Evolutionary conservation across 2,113 vertebrate genomes (phyloP).

Genomic region (Manacus vitellinus): DNA sequence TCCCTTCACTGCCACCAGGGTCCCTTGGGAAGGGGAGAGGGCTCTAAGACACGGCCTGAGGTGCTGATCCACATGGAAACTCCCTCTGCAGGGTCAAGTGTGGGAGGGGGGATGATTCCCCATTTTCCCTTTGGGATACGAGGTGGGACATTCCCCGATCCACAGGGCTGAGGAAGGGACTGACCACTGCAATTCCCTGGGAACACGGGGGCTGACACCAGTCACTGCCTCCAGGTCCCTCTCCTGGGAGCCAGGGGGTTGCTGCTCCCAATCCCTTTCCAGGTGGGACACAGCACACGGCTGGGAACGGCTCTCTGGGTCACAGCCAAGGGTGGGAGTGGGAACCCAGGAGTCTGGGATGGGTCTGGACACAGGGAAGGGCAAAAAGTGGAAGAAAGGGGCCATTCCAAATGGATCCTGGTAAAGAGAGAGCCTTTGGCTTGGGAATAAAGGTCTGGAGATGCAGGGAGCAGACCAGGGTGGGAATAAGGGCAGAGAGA

Average conservation of each 20-base stretch:
- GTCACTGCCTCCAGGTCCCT: background rate
- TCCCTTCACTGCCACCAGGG: rapidly evolving
- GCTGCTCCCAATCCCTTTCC: background rate
- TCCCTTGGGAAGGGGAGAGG: background rate
- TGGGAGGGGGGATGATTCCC: rapidly evolving
- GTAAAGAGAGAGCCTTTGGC: rapidly evolving
- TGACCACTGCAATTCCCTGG: rapidly evolving
- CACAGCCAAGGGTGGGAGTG: rapidly evolving
- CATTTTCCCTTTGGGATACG: background rate
- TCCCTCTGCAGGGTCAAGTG: background rate
- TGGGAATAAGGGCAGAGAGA: background rate
- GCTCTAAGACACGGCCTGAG: rapidly evolving
- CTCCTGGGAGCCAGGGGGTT: rapidly evolving
- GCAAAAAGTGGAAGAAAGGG: rapidly evolving
- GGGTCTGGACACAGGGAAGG: background rate
- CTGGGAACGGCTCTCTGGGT: background rate
- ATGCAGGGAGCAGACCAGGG: rapidly evolving
- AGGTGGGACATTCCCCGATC: background rate
- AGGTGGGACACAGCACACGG: background rate
- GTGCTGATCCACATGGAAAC: background rate
- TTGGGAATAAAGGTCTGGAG: background rate
- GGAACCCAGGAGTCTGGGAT: rapidly evolving
- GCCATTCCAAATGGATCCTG: rapidly evolving
- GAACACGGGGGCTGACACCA: background rate
- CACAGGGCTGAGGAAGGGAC: rapidly evolving